A percentile compares a stretch with the other conserved stretches of the same genome.
Conservation (phyloP, 2,888 invertebrate genomes). For the Anorthoa munda region DNA sequence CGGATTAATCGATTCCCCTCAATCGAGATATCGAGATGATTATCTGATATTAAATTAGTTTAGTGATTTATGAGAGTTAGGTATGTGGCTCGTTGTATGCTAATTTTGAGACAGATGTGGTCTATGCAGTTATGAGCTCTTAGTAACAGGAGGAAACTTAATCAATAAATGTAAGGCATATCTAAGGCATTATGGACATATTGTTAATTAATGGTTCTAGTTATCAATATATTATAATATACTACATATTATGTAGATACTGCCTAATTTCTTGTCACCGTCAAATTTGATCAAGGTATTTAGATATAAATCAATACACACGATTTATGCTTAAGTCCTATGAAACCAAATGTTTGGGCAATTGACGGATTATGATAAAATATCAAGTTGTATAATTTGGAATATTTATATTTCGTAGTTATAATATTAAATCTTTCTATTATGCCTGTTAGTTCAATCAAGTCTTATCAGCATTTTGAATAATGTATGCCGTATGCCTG, state of each 20-base stretch:
- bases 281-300: too few relatives aligned
- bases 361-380: too few relatives aligned
- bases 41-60: conserved; percentile 60
- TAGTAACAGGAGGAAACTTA: background rate
- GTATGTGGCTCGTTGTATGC: conserved; percentile 50
- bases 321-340: too few relatives aligned
- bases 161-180: background rate
- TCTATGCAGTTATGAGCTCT: background rate
- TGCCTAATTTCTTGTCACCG: too few relatives aligned
- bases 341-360: too few relatives aligned
- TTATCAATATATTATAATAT: background rate
- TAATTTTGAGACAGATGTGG: conserved; percentile 32
- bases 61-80: conserved; percentile 52
- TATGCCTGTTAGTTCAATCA: background rate
- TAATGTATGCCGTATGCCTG: background rate
- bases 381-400: too few relatives aligned
- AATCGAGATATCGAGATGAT: conserved; percentile 70
- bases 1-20: conserved; percentile 84
- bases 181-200: background rate
- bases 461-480: background rate
- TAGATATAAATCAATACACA: too few relatives aligned
- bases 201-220: background rate
- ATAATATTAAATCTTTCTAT: background rate
- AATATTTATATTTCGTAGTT: too few relatives aligned
- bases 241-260: too few relatives aligned